Evolutionary conservation across 1,140 invertebrate genomes (phyloP), one percentile per base, ranked within the genome.

Genomic region (Mycetomoellerius zeteki): DNA sequence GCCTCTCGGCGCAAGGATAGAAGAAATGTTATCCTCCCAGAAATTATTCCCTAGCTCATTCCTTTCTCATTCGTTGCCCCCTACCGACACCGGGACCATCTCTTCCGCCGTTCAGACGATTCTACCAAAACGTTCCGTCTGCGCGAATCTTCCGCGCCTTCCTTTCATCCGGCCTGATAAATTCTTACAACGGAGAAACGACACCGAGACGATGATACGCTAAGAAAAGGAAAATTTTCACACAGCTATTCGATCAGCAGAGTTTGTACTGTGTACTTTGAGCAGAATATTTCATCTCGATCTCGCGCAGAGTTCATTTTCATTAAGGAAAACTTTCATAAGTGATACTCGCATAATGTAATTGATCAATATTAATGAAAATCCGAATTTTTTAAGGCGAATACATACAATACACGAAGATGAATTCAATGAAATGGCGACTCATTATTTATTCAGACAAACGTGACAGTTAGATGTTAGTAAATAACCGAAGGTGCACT

Each of bases 251-350:
- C 81, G 88, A 89, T 90, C 89, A 87, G 78, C 78, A 67, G 67
- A 77, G 65, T 52, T 52, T 3, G 19, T 76, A 67, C 52, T 84
- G 76, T 81, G 81, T 78, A 81, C 33, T 77, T 82, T 86, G 56
- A 54, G 16, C 21, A 81, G 72, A 90, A 90, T 90, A 88, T 90
- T 89, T 90, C 86, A 90, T 90, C 73, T 90, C 76, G 81, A 90
- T 86, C 80, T 50, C 64, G 21, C 75, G 81, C 33, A 78, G 65
- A 27, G 30, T 21, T 60, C 21, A 24, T n/a, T 37, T 75, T 33
- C 27, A n/a, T n/a, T n/a, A 52, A 33, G 5, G 27, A n/a, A 69
- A 69, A 67, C 72, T 16, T 5, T 12, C n/a, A 8, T 21, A 21
- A 65, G n/a, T 69, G 8, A 43, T 43, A 43, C 37, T 78, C 37